phyloP scores from a whole-genome alignment of 2,113 vertebrate genomes.

The Piaya cayana region DNA sequence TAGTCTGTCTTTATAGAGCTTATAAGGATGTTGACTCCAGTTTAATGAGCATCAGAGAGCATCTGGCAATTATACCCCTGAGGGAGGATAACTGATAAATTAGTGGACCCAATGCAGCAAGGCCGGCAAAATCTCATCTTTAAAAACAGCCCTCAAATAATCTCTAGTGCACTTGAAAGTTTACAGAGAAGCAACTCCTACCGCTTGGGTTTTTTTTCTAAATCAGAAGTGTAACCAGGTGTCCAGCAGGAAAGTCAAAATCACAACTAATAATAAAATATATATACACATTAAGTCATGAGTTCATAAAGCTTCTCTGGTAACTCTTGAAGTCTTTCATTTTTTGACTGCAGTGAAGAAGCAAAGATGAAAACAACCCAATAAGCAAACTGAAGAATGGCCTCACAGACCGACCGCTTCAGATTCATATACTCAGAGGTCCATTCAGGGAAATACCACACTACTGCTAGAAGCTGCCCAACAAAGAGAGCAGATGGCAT shows the following conservation, averaged over 20 bases:
- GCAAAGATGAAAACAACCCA: not conserved
- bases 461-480: not conserved
- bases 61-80: conserved; percentile 48
- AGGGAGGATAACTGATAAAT: conserved; percentile 35
- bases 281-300: not conserved
- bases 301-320: not conserved
- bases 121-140: not conserved
- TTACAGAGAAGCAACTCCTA: not conserved
- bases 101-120: not conserved
- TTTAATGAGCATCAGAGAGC: conserved; percentile 50
- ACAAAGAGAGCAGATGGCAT: not conserved
- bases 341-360: not conserved
- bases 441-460: not conserved
- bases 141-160: not conserved
- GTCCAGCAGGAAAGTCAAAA: not conserved
- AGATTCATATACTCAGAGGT: not conserved
- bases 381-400: not conserved
- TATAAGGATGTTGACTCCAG: conserved; percentile 40
- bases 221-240: not conserved
- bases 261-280: not conserved
- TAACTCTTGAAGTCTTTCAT: not conserved
- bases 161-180: not conserved
- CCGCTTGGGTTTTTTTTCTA: not conserved
- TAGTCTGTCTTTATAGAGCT: conserved; percentile 18
- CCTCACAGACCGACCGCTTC: not conserved